Evolutionary conservation across 2,797 vertebrate genomes (phyloP).

Genomic region (Oreochromis grahami): DNA sequence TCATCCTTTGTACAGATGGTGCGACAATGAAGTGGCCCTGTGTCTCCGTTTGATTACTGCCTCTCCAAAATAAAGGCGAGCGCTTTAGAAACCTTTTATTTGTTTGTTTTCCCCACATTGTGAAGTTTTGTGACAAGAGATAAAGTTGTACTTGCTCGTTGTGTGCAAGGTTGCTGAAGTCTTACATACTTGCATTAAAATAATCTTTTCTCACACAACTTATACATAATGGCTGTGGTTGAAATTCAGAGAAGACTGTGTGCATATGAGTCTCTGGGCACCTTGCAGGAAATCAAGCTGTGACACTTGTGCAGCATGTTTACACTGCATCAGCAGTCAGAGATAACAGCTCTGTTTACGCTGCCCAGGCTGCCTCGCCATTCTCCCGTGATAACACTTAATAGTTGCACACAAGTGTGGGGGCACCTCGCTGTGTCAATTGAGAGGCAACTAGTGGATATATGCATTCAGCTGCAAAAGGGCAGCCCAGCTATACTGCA

Average conservation of each 20-base stretch:
- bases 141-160: not conserved
- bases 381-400: constrained; percentile 48
- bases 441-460: constrained; percentile 2
- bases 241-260: not conserved
- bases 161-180: not conserved
- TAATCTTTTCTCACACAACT: not conserved
- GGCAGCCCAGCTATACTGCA: not conserved
- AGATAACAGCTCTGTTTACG: constrained; percentile 59
- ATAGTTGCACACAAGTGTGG: constrained; percentile 4
- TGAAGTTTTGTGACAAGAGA: not conserved
- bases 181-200: not conserved
- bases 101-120: not conserved
- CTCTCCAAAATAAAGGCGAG: not conserved
- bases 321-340: constrained; percentile 5
- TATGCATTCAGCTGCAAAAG: constrained; percentile 3
- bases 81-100: not conserved
- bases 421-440: not conserved
- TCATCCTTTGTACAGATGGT: constrained; percentile 14
- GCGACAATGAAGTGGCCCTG: not conserved
- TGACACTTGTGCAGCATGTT: not conserved
- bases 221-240: not conserved
- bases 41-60: not conserved
- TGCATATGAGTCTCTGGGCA: not conserved
- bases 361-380: constrained; percentile 1
- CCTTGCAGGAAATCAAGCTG: not conserved